Conservation (phyloP, 2,797 vertebrate species). For the Microhierax caerulescens region DNA sequence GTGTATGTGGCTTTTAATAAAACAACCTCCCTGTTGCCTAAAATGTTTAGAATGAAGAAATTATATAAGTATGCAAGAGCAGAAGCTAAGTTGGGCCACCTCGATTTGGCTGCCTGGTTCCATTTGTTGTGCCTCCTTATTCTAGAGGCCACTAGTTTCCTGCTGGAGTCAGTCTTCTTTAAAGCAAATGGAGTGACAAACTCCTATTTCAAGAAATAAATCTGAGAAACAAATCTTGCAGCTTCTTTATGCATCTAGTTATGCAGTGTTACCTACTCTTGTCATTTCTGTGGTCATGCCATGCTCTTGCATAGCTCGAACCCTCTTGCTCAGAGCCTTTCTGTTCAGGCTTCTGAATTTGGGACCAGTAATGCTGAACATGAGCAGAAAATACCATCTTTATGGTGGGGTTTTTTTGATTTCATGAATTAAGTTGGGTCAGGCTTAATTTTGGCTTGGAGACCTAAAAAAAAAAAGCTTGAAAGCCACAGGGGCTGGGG, state of each 20-base stretch:
- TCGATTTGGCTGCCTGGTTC: neutral
- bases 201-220: neutral
- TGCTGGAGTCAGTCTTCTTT: neutral
- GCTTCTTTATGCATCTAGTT: neutral
- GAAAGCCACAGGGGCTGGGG: neutral
- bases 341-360: neutral
- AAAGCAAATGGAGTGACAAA: neutral
- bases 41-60: neutral
- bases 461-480: neutral
- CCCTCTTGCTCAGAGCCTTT: neutral
- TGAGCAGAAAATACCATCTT: neutral
- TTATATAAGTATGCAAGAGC: neutral
- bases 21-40: neutral
- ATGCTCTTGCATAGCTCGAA: accelerated
- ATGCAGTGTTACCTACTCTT: accelerated
- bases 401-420: neutral
- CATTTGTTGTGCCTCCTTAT: neutral
- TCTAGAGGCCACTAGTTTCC: neutral
- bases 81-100: neutral
- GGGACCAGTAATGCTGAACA: neutral
- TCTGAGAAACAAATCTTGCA: neutral
- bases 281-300: neutral
- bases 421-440: neutral
- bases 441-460: neutral
- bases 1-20: neutral